phyloP scores from a whole-genome alignment of 2,797 vertebrate species.

The Melanotaenia trifasciata region DNA sequence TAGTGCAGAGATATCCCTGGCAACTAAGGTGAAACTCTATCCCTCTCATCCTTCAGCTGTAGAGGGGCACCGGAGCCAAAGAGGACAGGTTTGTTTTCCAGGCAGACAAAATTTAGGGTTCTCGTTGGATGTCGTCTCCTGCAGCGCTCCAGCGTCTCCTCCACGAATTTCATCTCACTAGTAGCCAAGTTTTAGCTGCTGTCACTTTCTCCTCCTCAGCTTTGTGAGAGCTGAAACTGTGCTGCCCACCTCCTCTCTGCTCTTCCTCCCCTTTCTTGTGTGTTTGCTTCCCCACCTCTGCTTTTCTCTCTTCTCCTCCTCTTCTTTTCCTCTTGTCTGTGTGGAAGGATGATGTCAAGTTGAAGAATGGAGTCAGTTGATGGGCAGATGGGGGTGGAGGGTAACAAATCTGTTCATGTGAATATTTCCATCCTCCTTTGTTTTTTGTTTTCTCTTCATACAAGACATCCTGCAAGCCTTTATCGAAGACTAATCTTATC shows the following conservation, averaged over 20 bases:
- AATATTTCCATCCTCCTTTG: slow-evolving; percentile 57
- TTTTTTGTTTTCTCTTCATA: slow-evolving; percentile 42
- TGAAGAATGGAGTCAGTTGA: slow-evolving; percentile 72
- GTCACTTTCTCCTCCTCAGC: slow-evolving; percentile 73
- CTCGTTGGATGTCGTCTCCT: slow-evolving; percentile 63
- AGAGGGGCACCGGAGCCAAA: slow-evolving; percentile 56
- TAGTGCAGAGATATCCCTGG: slow-evolving; percentile 74
- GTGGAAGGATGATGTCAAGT: slow-evolving; percentile 72
- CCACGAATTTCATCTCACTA: slow-evolving; percentile 82
- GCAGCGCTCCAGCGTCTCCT: slow-evolving; percentile 68
- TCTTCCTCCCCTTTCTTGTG: slow-evolving; percentile 43
- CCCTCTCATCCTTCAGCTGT: slow-evolving; percentile 80
- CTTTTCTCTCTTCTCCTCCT: slow-evolving; percentile 35
- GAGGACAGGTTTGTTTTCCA: slow-evolving; percentile 62
- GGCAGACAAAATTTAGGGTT: slow-evolving; percentile 62
- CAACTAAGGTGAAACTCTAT: slow-evolving; percentile 74
- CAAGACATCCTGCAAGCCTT: slow-evolving; percentile 27
- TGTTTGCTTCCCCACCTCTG: slow-evolving; percentile 55
- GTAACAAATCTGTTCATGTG: slow-evolving; percentile 64
- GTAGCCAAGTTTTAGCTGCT: slow-evolving; percentile 73
- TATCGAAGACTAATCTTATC: slow-evolving; percentile 39
- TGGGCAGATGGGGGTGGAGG: slow-evolving; percentile 63
- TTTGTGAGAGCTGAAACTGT: slow-evolving; percentile 55
- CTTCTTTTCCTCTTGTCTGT: slow-evolving; percentile 55
- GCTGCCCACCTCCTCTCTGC: slow-evolving; percentile 63